phyloP scores from a whole-genome alignment of 2,113 vertebrate species.

The Ceratotherium simum region DNA sequence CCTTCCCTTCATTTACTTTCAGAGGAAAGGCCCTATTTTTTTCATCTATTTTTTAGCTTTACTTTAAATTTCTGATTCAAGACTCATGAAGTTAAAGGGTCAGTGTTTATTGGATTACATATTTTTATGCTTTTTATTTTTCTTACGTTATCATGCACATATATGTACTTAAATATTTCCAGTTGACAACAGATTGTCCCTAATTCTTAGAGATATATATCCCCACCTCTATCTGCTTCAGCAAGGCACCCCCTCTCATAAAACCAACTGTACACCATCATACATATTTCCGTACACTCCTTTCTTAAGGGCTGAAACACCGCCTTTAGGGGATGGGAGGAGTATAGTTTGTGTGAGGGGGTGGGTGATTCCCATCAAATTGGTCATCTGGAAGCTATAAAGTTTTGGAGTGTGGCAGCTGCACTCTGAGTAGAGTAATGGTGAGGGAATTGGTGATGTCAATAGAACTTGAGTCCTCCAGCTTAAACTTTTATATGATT shows the following conservation, averaged over 20 bases:
- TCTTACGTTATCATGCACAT: not conserved
- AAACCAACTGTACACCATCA: not conserved
- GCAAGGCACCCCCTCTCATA: not conserved
- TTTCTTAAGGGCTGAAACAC: not conserved
- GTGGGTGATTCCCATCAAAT: not conserved
- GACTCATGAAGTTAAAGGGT: not conserved
- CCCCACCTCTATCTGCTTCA: not conserved
- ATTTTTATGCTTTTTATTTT: not conserved
- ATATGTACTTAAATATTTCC: not conserved
- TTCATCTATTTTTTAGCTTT: not conserved
- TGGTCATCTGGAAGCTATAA: slow-evolving; percentile 47
- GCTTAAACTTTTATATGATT: not conserved
- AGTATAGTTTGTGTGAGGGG: not conserved
- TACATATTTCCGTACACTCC: not conserved
- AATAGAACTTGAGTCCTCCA: not conserved
- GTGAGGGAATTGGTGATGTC: not conserved
- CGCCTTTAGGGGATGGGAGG: not conserved
- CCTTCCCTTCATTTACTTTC: not conserved
- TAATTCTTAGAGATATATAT: not conserved
- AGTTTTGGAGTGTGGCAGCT: not conserved
- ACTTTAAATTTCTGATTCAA: slow-evolving; percentile 12
- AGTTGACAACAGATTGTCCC: not conserved
- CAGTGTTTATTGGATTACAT: not conserved
- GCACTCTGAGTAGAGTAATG: not conserved
- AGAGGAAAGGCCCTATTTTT: not conserved